These are phyloP conservation scores for Archivesica marissinica DNA, from an alignment of 1,140 invertebrate species.

Conservation along the genomic window DNA sequence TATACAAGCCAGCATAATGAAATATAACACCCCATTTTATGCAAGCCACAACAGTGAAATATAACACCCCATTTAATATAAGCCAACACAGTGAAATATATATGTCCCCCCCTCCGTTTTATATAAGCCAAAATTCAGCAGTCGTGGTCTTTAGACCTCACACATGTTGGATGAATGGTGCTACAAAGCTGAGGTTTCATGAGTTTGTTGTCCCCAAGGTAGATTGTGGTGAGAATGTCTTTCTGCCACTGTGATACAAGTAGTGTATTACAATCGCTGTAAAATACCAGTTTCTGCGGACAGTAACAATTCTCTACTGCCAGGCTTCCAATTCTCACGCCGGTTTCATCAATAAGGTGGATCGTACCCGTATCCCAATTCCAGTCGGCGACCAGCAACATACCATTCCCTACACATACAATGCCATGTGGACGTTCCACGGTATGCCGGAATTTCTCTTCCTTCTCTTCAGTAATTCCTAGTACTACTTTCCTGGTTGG, in stretches of 20 bases:
- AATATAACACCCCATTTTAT: too few species aligned
- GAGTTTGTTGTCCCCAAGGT: neutral
- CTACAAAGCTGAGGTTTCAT: neutral
- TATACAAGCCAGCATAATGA: too few species aligned
- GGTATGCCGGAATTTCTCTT: neutral
- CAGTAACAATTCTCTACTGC: constrained; percentile 18
- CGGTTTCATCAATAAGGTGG: constrained; percentile 5
- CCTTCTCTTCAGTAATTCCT: neutral
- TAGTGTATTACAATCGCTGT: neutral
- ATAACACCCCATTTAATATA: too few species aligned
- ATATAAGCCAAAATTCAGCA: too few species aligned
- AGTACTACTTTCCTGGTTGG: constrained; percentile 21
- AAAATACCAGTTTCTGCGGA: constrained; percentile 25
- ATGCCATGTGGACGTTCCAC: constrained; percentile 21
- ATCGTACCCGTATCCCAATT: constrained; percentile 3
- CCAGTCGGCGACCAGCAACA: constrained; percentile 29
- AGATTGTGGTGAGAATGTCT: neutral
- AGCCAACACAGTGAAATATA: too few species aligned
- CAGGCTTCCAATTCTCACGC: neutral
- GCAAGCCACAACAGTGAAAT: too few species aligned
- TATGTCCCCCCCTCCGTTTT: too few species aligned
- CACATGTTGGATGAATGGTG: too few species aligned
- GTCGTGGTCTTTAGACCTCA: too few species aligned
- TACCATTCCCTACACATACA: neutral
- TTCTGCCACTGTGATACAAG: constrained; percentile 27